Conservation (phyloP, 2,113 vertebrate species). For the Aspiorhynchus laticeps region DNA sequence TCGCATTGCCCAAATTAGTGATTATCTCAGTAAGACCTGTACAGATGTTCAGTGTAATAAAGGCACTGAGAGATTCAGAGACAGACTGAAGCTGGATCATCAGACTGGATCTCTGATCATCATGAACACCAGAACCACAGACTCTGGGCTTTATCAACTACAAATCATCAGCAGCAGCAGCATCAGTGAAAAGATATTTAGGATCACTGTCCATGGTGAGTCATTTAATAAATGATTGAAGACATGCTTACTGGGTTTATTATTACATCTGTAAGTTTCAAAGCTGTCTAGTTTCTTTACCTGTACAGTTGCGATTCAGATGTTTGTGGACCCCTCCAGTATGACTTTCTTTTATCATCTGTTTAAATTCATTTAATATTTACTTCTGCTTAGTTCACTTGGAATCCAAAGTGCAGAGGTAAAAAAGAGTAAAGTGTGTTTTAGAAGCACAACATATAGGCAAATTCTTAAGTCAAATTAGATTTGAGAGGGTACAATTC, state of each 20-base stretch:
- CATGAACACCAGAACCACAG: rapidly evolving
- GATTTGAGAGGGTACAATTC: too few species aligned
- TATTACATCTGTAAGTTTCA: neutral
- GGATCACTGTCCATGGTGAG: neutral
- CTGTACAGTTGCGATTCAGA: neutral
- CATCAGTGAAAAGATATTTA: neutral
- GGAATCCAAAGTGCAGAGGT: too few species aligned
- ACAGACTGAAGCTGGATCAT: neutral
- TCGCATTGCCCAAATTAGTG: neutral
- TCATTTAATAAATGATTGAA: neutral
- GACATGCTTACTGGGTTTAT: neutral
- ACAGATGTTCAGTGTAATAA: neutral
- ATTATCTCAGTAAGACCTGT: neutral
- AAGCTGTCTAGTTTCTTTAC: neutral
- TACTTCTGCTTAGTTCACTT: too few species aligned
- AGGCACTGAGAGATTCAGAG: neutral
- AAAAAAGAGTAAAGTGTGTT: too few species aligned
- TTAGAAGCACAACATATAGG: too few species aligned
- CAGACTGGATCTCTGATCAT: slow-evolving; percentile 15
- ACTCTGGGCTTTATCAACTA: neutral
- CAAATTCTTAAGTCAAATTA: too few species aligned
- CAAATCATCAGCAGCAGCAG: neutral
- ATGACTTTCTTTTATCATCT: too few species aligned
- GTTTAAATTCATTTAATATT: too few species aligned
- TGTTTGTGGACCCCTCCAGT: neutral